Base-by-base conservation (phyloP, 2,888 invertebrate genomes). In the Drosophila nr. perissopoda region DNA sequence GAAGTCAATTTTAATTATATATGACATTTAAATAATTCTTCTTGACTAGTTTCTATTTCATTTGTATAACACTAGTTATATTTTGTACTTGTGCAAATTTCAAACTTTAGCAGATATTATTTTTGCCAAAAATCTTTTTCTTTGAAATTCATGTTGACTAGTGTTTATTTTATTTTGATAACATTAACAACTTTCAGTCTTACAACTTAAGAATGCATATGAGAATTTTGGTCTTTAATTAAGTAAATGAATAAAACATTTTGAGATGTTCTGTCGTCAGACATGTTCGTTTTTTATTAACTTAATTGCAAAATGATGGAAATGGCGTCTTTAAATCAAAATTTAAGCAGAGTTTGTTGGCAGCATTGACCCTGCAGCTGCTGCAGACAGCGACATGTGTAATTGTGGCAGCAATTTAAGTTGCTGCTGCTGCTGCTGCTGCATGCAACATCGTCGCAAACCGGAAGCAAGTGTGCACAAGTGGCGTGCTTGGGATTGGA, bases 351-450 rank as follows among this genome's bases (percentile, higher is more conserved):
- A 48, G 74, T n/a, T 52, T 52, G 38, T 38, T 61, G 79, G 61
- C 84, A 89, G 75, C 89, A 82, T 85, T 85, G 84, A 85, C 84
- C 84, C 84, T 85, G 84, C 82, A 84, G 82, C 82, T 70, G 73
- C 74, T 16, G 62, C 64, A 71, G 71, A 74, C 68, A 75, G 80
- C 74, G 74, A 87, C 85, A 87, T 89, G 89, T 85, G 89, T 89
- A 85, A 89, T 85, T 85, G 89, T 81, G 89, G 88, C 89, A 82
- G 85, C 88, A 89, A 87, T 85, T 89, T 87, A 85, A 88, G 65
- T 49, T 76, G 64, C 54, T 46, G 63, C 42, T 38, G 27, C 36
- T 46, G 63, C 42, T 54, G 27, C 36, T 63, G 64, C 62, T 74
- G 75, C 86, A 83, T 77, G 86, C 83, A 80, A 83, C 81, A 76